phyloP scores from a whole-genome alignment of 1,140 invertebrate genomes.

The Contarinia nasturtii region DNA sequence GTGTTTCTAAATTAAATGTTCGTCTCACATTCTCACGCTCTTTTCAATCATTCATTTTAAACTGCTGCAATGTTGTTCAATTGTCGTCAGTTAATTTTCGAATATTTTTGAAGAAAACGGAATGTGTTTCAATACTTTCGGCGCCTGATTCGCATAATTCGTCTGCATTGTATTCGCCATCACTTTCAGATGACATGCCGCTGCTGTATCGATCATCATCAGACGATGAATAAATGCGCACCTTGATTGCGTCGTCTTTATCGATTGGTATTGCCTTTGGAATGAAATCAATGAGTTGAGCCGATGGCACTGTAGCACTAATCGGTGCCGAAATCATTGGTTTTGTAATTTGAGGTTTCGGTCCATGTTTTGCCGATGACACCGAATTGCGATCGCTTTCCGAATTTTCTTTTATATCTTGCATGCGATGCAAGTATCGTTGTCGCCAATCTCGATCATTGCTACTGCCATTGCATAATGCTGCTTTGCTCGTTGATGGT shows the following conservation, averaged over 20 bases:
- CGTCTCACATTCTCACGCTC: too few relatives aligned
- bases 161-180: slow-evolving; percentile 49
- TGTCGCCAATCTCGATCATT: not conserved
- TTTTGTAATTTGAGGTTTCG: too few relatives aligned
- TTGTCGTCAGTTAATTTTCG: slow-evolving; percentile 15
- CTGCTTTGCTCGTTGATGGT: not conserved
- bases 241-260: not conserved
- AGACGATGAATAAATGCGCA: not conserved
- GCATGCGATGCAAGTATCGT: not conserved
- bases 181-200: slow-evolving; percentile 15
- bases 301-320: not conserved
- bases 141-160: slow-evolving; percentile 65
- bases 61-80: too few relatives aligned
- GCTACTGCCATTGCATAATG: not conserved
- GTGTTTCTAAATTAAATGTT: too few relatives aligned
- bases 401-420: slow-evolving; percentile 1
- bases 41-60: too few relatives aligned
- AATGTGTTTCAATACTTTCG: slow-evolving; percentile 66
- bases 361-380: too few relatives aligned
- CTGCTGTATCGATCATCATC: slow-evolving; percentile 3
- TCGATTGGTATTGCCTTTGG: not conserved
- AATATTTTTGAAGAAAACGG: slow-evolving; percentile 52
- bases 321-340: too few relatives aligned
- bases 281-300: not conserved
- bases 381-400: not conserved